Evolutionary conservation across 2,888 invertebrate genomes (phyloP), one percentile per base, ranked within the genome.

Genomic region (Bembecia ichneumoniformis): DNA sequence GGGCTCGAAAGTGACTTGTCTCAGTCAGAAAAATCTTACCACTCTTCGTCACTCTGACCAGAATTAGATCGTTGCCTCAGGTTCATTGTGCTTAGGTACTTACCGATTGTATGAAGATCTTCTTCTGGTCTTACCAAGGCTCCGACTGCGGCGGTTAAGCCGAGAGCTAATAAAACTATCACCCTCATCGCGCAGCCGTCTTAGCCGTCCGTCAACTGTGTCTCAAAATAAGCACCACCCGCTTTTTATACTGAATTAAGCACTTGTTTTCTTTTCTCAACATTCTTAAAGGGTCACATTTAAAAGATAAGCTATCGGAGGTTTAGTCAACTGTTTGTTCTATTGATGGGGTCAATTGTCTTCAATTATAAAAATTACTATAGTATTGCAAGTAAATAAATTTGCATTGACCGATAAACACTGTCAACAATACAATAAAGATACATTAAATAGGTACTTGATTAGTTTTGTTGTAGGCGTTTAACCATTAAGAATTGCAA

Each of bases 131-230:
- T 14, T 75, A n/a, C 73, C 71, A 47, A 77, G 74, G 44, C 83
- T 64, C 74, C 58, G 62, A 80, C 77, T 62, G 71, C 49, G 43
- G 74, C 75, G 68, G 75, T 77, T 56, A 83, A 66, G 70, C 80
- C 77, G 50, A 78, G 58, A 11, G 77, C 56, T 49, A 82, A 55
- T 57, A 77, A 55, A 49, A 72, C 59, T 48, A 72, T 59, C 57
- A 68, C 71, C 70, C 66, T 82, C 84, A 84, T 84, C 61, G 58
- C 78, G 74, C 71, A 73, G 73, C 64, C 55, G 60, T 67, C 68
- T 62, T 51, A 48, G 47, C 60, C 57, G 53, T 64, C 69, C 66
- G 60, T 60, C 66, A 74, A 82, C 80, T 82, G 82, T 78, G 56
- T 56, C n/a, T 13, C 28, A 46, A 15, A 44, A 44, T 16, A 44